A percentile compares a stretch with the other conserved stretches of the same genome.
Evolutionary conservation across 2,797 vertebrate species (phyloP).

Genomic region (Parotocinclus haroldoi): DNA sequence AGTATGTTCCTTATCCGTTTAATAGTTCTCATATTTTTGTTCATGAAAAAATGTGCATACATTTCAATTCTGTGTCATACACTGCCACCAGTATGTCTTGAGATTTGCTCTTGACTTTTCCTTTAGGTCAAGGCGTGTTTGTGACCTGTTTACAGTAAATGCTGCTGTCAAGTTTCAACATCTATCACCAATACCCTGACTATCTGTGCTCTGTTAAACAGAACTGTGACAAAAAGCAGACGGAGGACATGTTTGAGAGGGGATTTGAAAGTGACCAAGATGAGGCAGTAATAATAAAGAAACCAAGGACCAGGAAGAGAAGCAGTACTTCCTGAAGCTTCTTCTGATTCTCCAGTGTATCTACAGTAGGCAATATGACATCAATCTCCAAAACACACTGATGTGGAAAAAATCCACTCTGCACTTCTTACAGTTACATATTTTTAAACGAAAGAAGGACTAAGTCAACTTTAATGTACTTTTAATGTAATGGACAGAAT

Average conservation of each 20-base stretch:
- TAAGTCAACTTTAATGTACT: too few relatives aligned
- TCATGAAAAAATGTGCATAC: neutral
- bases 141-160: constrained; percentile 23
- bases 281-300: constrained; percentile 72
- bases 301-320: constrained; percentile 76
- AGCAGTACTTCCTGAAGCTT: constrained; percentile 83
- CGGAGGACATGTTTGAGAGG: constrained; percentile 68
- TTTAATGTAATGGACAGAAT: neutral
- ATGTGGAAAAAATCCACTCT: constrained; percentile 28
- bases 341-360: neutral
- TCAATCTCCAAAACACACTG: constrained; percentile 1
- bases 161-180: constrained; percentile 12
- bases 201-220: too few relatives aligned
- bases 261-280: constrained; percentile 90
- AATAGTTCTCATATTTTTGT: neutral
- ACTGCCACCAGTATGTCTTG: neutral
- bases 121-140: constrained; percentile 6
- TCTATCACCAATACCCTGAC: neutral
- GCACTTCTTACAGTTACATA: constrained; percentile 17
- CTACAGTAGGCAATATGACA: constrained; percentile 10
- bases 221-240: constrained; percentile 1
- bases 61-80: neutral
- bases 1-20: constrained; percentile 63
- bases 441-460: neutral
- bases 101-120: constrained; percentile 13